Evolutionary conservation across 2,113 vertebrate genomes (phyloP).

Genomic region (Tychaedon coryphoeus): DNA sequence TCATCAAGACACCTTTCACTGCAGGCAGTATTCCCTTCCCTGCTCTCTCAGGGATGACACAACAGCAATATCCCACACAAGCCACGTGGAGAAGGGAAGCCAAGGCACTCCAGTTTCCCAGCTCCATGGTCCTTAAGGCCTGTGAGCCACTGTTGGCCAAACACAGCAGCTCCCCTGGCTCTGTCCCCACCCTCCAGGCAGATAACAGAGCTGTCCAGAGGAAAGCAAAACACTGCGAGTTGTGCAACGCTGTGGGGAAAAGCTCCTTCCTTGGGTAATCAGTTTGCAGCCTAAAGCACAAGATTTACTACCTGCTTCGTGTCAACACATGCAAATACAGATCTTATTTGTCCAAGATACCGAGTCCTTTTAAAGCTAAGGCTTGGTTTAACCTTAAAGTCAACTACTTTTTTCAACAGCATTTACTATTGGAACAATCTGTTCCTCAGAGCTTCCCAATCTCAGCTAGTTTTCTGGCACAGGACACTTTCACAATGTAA

Average conservation of each 20-base stretch:
- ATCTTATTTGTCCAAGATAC: slow-evolving; percentile 10
- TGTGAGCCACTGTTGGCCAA: not conserved
- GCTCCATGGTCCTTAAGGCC: not conserved
- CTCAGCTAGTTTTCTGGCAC: not conserved
- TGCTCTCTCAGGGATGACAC: not conserved
- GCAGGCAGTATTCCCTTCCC: not conserved
- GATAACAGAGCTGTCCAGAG: not conserved
- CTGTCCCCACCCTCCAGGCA: not conserved
- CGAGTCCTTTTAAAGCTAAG: not conserved
- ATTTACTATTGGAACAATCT: not conserved
- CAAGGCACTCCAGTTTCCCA: not conserved
- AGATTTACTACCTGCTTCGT: not conserved
- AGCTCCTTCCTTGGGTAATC: not conserved
- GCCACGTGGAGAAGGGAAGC: not conserved
- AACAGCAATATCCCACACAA: not conserved
- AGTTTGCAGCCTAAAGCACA: not conserved
- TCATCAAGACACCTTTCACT: not conserved
- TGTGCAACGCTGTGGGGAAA: not conserved
- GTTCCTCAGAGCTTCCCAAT: not conserved
- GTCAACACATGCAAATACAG: not conserved
- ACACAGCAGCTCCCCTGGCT: not conserved
- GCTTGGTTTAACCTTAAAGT: not conserved
- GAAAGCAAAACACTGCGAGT: not conserved
- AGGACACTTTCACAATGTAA: not conserved
- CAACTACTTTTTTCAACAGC: not conserved